phyloP scores from a whole-genome alignment of 2,113 vertebrate species.

The Tichodroma muraria region DNA sequence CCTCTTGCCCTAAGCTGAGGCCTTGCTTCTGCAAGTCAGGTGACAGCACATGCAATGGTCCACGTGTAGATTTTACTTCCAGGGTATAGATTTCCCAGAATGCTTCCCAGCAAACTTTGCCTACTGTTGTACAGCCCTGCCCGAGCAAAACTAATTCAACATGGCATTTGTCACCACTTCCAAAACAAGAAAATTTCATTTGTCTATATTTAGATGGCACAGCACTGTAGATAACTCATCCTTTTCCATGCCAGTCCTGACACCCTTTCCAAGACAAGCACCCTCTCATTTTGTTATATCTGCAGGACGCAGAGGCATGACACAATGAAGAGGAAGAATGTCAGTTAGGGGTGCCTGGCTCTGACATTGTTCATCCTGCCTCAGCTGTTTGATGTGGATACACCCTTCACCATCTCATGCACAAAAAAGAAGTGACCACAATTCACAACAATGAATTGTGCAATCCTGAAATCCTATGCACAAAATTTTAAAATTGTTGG shows the following conservation, averaged over 20 bases:
- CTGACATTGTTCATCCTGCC: not conserved
- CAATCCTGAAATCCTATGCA: not conserved
- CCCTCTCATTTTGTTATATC: not conserved
- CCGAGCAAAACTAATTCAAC: not conserved
- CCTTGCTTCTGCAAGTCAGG: not conserved
- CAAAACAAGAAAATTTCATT: not conserved
- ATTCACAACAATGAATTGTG: not conserved
- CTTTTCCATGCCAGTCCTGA: not conserved
- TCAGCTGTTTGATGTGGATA: not conserved
- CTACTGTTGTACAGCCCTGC: not conserved
- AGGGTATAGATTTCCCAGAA: not conserved
- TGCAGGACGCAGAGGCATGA: not conserved
- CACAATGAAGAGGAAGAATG: not conserved
- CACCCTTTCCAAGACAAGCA: not conserved
- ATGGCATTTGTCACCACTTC: not conserved
- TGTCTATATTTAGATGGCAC: not conserved
- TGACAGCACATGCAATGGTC: not conserved
- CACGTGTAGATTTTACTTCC: fast-evolving
- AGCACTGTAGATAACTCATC: not conserved
- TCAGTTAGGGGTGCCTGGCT: not conserved
- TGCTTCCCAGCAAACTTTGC: not conserved
- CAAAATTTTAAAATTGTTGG: no score
- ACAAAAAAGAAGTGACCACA: not conserved
- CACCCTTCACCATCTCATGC: not conserved
- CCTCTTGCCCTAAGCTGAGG: not conserved